Conservation (phyloP, 2,888 invertebrate genomes). For the Agrochola circellaris region DNA sequence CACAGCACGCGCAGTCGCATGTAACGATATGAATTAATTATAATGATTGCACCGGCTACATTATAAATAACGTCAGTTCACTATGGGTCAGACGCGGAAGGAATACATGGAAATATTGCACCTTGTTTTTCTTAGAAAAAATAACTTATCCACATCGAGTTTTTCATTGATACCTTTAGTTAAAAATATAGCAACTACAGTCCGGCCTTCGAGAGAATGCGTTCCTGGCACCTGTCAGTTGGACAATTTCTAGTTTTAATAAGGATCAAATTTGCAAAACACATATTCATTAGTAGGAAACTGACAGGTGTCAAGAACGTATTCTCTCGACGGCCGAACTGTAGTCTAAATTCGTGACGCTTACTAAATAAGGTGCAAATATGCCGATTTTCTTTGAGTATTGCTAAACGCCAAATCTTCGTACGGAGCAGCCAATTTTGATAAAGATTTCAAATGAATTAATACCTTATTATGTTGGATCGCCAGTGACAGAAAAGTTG, state of each 20-base stretch:
- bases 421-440: background rate
- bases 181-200: background rate
- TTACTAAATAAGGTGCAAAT: background rate
- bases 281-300: too few species aligned
- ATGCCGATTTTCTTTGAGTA: background rate
- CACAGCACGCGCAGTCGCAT: slow-evolving; percentile 27
- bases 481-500: background rate
- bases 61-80: slow-evolving; percentile 41
- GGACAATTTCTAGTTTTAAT: too few species aligned
- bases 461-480: background rate
- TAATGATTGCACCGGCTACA: slow-evolving; percentile 18
- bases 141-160: too few species aligned
- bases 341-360: background rate
- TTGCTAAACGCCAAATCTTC: background rate
- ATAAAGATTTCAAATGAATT: background rate
- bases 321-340: too few species aligned
- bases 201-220: too few species aligned
- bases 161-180: background rate
- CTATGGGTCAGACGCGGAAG: slow-evolving; percentile 25
- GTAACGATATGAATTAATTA: slow-evolving; percentile 38
- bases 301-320: too few species aligned
- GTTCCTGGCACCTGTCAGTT: too few species aligned
- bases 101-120: slow-evolving; percentile 3
- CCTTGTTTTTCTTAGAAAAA: background rate
- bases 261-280: too few species aligned